A percentile compares a stretch with the other conserved stretches of the same genome.
Evolutionary conservation across 2,797 vertebrate genomes (phyloP).

Genomic region (Pseudotriccus pelzelni): DNA sequence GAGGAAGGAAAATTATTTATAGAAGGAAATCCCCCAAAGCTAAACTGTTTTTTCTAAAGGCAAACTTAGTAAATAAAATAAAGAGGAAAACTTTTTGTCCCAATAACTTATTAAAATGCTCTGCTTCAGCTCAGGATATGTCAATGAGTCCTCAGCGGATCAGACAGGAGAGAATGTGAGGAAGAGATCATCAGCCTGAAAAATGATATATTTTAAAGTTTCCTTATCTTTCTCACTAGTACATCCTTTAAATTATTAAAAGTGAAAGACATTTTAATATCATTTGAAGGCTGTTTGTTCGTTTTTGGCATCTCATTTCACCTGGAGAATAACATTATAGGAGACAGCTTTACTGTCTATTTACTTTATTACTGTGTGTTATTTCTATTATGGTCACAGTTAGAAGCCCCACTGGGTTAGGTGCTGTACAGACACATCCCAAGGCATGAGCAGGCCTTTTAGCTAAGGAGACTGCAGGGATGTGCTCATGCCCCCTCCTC

Average conservation of each 20-base stretch:
- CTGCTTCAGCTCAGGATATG: neutral
- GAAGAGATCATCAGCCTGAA: neutral
- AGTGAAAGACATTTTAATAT: slow-evolving; percentile 47
- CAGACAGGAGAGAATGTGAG: neutral
- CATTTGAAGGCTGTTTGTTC: slow-evolving; percentile 40
- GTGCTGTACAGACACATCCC: slow-evolving; percentile 13
- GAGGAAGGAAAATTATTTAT: neutral
- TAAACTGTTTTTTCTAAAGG: neutral
- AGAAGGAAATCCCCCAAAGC: neutral
- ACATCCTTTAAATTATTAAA: slow-evolving; percentile 51
- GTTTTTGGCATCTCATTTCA: slow-evolving; percentile 48
- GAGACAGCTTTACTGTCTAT: slow-evolving; percentile 58
- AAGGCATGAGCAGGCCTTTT: neutral
- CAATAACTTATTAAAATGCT: neutral
- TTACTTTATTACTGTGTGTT: slow-evolving; percentile 35
- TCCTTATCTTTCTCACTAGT: slow-evolving; percentile 17
- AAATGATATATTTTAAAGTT: slow-evolving; percentile 37
- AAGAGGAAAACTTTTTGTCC: neutral
- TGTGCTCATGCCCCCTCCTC: neutral
- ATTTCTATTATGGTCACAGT: neutral
- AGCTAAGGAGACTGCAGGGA: neutral
- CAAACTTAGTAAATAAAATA: neutral
- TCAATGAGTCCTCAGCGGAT: neutral
- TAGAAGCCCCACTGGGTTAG: slow-evolving; percentile 29
- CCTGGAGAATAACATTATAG: slow-evolving; percentile 35